Evolutionary conservation across 2,797 vertebrate genomes (phyloP).

Genomic region (Dendrocincla fuliginosa): DNA sequence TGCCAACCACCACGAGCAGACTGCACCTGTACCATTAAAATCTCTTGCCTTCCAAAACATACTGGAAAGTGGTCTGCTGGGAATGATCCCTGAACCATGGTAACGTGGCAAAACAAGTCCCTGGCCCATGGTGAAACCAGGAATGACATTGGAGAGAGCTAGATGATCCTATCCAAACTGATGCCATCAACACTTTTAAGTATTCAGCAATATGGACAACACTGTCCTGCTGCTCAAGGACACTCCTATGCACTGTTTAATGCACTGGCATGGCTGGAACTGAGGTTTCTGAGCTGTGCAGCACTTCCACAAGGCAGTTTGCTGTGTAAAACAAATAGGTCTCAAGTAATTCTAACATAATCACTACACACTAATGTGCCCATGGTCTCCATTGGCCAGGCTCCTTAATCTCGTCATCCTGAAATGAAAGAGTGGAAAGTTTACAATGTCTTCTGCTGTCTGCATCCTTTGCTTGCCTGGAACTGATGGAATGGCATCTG

Average conservation of each 20-base stretch:
- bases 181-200: background rate
- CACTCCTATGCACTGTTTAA: rapidly evolving
- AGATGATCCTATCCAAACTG: background rate
- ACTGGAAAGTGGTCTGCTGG: background rate
- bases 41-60: background rate
- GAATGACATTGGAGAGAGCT: background rate
- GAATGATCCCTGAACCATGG: background rate
- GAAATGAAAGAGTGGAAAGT: background rate
- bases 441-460: background rate
- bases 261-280: background rate
- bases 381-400: background rate
- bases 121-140: background rate
- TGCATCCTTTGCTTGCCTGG: background rate
- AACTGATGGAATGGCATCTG: background rate
- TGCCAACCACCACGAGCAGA: background rate
- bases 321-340: background rate
- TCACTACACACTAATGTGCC: rapidly evolving
- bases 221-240: background rate
- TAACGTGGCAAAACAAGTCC: background rate
- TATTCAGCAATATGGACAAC: background rate
- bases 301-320: background rate
- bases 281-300: background rate
- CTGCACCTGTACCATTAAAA: slow-evolving; percentile 18
- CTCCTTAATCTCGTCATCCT: background rate
- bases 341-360: background rate